Evolutionary conservation across 2,113 vertebrate genomes (phyloP).

Genomic region (Jaculus jaculus): DNA sequence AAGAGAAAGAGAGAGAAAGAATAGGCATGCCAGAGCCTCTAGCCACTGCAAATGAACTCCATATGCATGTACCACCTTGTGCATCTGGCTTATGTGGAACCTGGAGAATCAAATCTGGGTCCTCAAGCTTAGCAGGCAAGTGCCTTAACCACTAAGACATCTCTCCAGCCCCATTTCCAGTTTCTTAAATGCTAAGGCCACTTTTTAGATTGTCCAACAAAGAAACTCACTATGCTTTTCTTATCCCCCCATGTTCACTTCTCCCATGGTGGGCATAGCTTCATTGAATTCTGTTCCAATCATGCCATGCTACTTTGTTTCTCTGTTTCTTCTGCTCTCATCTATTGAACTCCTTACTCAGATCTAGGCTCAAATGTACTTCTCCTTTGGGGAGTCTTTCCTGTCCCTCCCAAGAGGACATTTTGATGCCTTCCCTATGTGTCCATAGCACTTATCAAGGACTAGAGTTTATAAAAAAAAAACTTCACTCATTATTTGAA

Average conservation of each 20-base stretch:
- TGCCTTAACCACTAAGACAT: no score
- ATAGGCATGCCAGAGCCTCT: no score
- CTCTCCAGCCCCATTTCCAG: background rate
- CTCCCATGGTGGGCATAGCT: background rate
- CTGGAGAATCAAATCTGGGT: no score
- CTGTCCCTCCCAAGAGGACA: background rate
- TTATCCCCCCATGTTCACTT: background rate
- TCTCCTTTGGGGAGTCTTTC: background rate
- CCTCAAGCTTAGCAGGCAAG: no score
- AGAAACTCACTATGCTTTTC: constrained; percentile 39
- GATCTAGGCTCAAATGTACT: background rate
- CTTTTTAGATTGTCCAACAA: constrained; percentile 12
- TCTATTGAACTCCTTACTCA: constrained; percentile 24
- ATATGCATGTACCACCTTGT: no score
- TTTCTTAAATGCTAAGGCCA: background rate
- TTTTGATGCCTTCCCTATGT: background rate
- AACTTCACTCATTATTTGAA: background rate
- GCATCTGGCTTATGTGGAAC: no score
- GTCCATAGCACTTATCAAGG: background rate
- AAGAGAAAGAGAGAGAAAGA: no score
- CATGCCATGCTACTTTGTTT: background rate
- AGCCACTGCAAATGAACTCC: no score
- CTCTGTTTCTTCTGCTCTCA: background rate
- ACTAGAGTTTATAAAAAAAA: background rate
- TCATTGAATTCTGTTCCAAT: background rate